Conservation (phyloP, 2,888 invertebrate species). For the Ennomos quercinarius region DNA sequence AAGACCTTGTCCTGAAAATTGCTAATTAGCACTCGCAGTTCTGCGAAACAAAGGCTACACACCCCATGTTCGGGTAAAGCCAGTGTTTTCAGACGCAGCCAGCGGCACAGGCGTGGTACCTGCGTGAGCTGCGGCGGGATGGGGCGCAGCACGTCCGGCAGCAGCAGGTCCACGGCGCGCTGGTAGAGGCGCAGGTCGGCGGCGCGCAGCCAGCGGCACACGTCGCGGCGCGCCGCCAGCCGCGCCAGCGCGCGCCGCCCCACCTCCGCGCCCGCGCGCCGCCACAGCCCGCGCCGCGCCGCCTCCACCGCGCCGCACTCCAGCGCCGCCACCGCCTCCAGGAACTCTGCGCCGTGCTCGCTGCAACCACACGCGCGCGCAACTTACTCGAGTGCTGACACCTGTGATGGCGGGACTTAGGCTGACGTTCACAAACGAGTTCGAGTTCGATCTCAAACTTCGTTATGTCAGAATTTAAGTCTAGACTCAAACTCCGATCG, state of each 20-base stretch:
- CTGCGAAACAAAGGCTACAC: no score
- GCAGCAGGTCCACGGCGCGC: constrained; percentile 96
- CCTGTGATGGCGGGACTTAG: no score
- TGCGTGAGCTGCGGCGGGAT: constrained; percentile 98
- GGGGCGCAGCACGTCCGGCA: constrained; percentile 97
- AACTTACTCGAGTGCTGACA: no score
- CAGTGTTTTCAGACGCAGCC: no score
- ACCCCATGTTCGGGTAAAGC: no score
- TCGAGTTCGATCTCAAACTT: no score
- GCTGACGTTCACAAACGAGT: no score
- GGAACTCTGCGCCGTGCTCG: constrained; percentile 96
- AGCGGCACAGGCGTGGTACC: constrained; percentile 80
- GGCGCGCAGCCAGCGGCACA: constrained; percentile 91
- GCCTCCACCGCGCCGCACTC: constrained; percentile 96
- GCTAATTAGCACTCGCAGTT: no score
- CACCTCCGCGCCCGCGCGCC: constrained; percentile 89
- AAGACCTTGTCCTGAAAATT: no score
- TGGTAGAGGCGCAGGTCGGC: constrained; percentile 98
- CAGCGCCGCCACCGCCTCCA: constrained; percentile 95
- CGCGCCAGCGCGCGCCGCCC: constrained; percentile 95
- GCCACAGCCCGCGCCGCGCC: constrained; percentile 97
- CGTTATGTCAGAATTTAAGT: no score
- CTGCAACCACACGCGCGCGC: constrained; percentile 73
- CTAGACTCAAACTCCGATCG: no score
- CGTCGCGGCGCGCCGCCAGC: constrained; percentile 86